Evolutionary conservation across 2,888 invertebrate genomes (phyloP).

Genomic region (Ornithoptera priamus): DNA sequence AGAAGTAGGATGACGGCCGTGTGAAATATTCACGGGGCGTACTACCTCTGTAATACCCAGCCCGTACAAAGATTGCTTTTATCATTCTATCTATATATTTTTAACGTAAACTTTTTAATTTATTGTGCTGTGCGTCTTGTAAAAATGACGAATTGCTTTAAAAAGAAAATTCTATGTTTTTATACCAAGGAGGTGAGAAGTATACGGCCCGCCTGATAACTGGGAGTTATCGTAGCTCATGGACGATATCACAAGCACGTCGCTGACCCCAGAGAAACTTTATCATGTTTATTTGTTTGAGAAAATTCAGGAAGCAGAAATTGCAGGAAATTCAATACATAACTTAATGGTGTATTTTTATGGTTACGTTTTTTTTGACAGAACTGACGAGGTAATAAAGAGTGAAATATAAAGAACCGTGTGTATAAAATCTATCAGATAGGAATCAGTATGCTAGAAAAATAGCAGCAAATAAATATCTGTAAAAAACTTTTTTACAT

Average conservation of each 20-base stretch:
- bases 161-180: not conserved
- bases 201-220: too few species aligned
- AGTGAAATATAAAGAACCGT: not conserved
- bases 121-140: constrained; percentile 2
- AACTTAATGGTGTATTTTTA: too few species aligned
- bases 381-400: not conserved
- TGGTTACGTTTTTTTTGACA: not conserved
- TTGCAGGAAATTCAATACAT: too few species aligned
- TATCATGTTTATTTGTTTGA: too few species aligned
- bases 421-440: not conserved
- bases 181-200: not conserved
- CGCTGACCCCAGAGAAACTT: too few species aligned
- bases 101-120: constrained; percentile 13
- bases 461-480: constrained; percentile 35
- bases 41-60: constrained; percentile 58
- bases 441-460: not conserved
- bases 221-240: too few species aligned
- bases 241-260: too few species aligned
- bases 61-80: constrained; percentile 56
- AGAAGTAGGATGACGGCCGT: constrained; percentile 76
- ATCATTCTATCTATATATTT: constrained; percentile 22
- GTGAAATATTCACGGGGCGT: constrained; percentile 77
- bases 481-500: constrained; percentile 41
- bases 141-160: not conserved
- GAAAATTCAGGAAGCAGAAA: too few species aligned